A percentile compares a stretch with the other conserved stretches of the same genome.
These are phyloP conservation scores for Catonia carolina DNA, from an alignment of 2,888 invertebrate species.

Conservation along the genomic window DNA sequence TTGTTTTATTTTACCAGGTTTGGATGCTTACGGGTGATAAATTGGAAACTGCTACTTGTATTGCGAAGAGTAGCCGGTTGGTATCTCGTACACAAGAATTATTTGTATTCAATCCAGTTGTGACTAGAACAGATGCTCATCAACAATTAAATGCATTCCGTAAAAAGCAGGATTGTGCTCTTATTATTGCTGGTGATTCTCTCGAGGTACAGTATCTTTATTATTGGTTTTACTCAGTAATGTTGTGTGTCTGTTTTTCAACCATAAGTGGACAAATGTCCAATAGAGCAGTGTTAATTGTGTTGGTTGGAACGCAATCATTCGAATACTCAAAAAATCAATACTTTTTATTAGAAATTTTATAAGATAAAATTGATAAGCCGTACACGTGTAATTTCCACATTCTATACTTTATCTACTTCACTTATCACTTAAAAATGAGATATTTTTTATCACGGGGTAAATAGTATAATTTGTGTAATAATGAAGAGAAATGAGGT, in stretches of 20 bases:
- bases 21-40: conserved; percentile 74
- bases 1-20: conserved; percentile 43
- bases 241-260: not conserved
- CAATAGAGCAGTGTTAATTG: too few species aligned
- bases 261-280: too few species aligned
- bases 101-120: conserved; percentile 65
- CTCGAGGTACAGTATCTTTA: conserved; percentile 54
- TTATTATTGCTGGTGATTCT: conserved; percentile 64
- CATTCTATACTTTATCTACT: too few species aligned
- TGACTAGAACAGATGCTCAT: conserved; percentile 56
- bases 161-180: conserved; percentile 53
- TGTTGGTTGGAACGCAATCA: too few species aligned
- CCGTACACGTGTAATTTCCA: too few species aligned
- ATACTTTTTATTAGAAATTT: too few species aligned
- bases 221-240: not conserved
- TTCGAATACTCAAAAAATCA: too few species aligned
- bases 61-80: conserved; percentile 92
- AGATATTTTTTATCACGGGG: too few species aligned
- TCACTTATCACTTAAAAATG: too few species aligned
- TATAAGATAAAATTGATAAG: too few species aligned
- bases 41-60: conserved; percentile 95
- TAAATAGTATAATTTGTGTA: too few species aligned
- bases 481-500: too few species aligned
- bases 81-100: conserved; percentile 76
- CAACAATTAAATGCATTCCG: conserved; percentile 54